phyloP scores from a whole-genome alignment of 2,113 vertebrate genomes.

The Hemibagrus wyckioides region DNA sequence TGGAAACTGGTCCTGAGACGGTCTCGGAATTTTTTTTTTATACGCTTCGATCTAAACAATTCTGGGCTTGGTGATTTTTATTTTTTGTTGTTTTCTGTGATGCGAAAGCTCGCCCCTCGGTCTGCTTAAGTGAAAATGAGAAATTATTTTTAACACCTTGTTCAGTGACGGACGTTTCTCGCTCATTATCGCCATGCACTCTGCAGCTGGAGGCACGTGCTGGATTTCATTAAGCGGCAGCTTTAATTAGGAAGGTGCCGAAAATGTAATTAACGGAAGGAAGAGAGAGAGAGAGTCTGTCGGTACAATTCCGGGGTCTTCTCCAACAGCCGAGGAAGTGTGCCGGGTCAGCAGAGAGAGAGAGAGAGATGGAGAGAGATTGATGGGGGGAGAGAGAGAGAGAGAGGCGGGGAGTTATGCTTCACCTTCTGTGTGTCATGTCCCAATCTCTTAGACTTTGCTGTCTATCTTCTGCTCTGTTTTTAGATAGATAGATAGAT shows the following conservation, averaged over 20 bases:
- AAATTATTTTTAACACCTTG: slow-evolving; percentile 68
- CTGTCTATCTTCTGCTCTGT: slow-evolving; percentile 23
- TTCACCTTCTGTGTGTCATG: neutral
- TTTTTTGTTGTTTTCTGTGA: too few species aligned
- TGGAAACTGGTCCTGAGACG: neutral
- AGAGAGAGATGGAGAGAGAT: slow-evolving; percentile 38
- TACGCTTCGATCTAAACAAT: too few species aligned
- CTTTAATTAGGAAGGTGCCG: slow-evolving; percentile 85
- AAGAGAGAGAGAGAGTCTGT: slow-evolving; percentile 59
- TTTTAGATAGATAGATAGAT: neutral
- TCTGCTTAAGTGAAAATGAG: slow-evolving; percentile 66
- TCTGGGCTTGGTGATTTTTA: too few species aligned
- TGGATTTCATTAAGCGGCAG: slow-evolving; percentile 80
- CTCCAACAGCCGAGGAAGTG: slow-evolving; percentile 39
- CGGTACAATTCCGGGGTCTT: neutral
- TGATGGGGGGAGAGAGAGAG: neutral
- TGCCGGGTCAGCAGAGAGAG: neutral
- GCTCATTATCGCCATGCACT: slow-evolving; percentile 74
- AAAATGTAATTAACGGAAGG: slow-evolving; percentile 83
- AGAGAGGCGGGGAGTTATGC: neutral
- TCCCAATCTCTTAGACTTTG: slow-evolving; percentile 21
- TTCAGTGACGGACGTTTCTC: slow-evolving; percentile 68
- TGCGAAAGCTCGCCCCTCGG: slow-evolving; percentile 55
- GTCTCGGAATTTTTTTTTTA: too few species aligned
- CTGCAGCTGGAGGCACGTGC: slow-evolving; percentile 68